These are phyloP conservation scores for Capitulum mitella DNA, from an alignment of 2,888 invertebrate genomes.

Conservation along the genomic window DNA sequence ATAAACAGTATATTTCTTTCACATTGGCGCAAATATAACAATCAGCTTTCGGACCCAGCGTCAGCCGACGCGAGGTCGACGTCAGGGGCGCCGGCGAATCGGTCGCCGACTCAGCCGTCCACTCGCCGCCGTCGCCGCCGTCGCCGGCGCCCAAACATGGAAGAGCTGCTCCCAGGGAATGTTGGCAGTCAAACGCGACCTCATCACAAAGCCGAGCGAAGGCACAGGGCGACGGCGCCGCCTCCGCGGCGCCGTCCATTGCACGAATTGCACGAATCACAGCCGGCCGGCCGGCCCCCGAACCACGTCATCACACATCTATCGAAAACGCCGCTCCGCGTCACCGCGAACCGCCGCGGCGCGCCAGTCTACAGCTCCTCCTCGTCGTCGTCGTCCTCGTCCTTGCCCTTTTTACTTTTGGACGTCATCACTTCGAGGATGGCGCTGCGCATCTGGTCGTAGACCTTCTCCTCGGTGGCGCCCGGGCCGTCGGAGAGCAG, in stretches of 20 bases:
- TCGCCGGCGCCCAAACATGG: neutral
- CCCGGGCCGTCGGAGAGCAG: neutral
- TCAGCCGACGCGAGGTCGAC: neutral
- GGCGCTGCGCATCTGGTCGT: neutral
- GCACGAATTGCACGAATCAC: conserved; percentile 19
- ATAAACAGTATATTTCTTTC: neutral
- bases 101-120: too few species aligned
- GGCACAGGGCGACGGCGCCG: too few species aligned
- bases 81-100: neutral
- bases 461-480: neutral
- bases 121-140: neutral
- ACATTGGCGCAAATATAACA: neutral
- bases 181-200: neutral
- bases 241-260: neutral
- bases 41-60: neutral
- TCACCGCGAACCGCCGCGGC: neutral
- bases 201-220: neutral
- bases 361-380: neutral
- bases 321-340: neutral
- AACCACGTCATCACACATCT: neutral
- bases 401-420: conserved; percentile 17
- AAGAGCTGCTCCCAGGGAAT: neutral
- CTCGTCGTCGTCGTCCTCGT: neutral
- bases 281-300: neutral
- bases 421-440: conserved; percentile 4